phyloP scores from a whole-genome alignment of 2,113 vertebrate genomes.

The Tapirus terrestris region DNA sequence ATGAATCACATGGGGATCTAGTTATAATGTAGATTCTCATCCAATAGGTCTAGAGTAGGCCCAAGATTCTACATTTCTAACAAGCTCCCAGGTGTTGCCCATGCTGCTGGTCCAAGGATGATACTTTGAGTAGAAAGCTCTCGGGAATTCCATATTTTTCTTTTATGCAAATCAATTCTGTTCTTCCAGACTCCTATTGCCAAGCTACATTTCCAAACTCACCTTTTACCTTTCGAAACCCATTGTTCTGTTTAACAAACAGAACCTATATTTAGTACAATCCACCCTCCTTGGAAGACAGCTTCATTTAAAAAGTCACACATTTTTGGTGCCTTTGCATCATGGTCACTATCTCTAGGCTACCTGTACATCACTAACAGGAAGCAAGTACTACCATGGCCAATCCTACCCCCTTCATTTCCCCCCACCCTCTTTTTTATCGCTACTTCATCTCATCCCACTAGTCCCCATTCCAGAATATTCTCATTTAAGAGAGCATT shows the following conservation, averaged over 20 bases:
- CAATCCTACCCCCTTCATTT: no score
- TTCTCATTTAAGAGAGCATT: background rate
- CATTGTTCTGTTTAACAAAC: background rate
- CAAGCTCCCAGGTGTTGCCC: background rate
- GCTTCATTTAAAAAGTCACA: background rate
- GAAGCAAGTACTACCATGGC: background rate
- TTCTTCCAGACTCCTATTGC: background rate
- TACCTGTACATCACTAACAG: background rate
- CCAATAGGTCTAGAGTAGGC: background rate
- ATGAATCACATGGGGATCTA: background rate
- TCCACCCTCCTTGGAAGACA: background rate
- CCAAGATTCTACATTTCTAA: background rate
- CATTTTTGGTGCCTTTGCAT: background rate
- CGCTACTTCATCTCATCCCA: background rate
- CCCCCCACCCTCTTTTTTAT: background rate
- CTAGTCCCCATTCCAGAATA: background rate
- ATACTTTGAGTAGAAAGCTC: background rate
- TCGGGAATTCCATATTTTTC: background rate
- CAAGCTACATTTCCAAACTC: background rate
- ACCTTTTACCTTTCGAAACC: background rate
- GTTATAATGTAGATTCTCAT: background rate
- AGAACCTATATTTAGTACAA: background rate
- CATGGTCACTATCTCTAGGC: no score
- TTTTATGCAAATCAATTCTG: background rate
- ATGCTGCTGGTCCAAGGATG: background rate